A percentile compares a stretch with the other conserved stretches of the same genome.
Conservation (phyloP, 2,888 invertebrate species). For the Athalia circularis region DNA sequence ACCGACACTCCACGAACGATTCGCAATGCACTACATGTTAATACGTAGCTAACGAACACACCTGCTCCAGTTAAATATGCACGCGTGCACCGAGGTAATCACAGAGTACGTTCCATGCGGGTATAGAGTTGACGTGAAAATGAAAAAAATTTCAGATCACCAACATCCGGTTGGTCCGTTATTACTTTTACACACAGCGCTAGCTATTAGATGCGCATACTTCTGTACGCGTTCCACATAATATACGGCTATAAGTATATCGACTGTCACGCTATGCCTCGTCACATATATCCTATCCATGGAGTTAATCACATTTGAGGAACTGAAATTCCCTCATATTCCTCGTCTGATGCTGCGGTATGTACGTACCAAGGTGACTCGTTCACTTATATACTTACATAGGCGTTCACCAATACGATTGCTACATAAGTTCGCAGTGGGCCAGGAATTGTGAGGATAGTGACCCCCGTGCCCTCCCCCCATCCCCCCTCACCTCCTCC, state of each 20-base stretch:
- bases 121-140: too few species aligned
- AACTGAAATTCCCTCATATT: slow-evolving; percentile 13
- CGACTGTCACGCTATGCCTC: too few species aligned
- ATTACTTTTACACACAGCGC: too few species aligned
- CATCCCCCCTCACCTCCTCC: too few species aligned
- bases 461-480: slow-evolving; percentile 12
- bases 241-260: too few species aligned
- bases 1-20: too few species aligned
- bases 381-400: neutral
- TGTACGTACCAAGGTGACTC: neutral
- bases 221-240: too few species aligned
- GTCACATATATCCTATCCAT: neutral
- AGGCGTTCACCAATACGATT: slow-evolving; percentile 10
- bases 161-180: too few species aligned
- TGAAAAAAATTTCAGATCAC: too few species aligned
- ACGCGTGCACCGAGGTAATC: neutral
- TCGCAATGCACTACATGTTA: too few species aligned
- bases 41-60: too few species aligned
- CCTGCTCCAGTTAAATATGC: neutral
- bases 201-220: too few species aligned
- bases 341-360: slow-evolving; percentile 6
- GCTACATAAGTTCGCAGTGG: slow-evolving; percentile 11
- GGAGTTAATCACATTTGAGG: slow-evolving; percentile 15
- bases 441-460: slow-evolving; percentile 25
- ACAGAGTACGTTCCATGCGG: neutral